Evolutionary conservation across 2,797 vertebrate species (phyloP), one percentile per base, ranked within the genome.

Genomic region (Rhincodon typus): DNA sequence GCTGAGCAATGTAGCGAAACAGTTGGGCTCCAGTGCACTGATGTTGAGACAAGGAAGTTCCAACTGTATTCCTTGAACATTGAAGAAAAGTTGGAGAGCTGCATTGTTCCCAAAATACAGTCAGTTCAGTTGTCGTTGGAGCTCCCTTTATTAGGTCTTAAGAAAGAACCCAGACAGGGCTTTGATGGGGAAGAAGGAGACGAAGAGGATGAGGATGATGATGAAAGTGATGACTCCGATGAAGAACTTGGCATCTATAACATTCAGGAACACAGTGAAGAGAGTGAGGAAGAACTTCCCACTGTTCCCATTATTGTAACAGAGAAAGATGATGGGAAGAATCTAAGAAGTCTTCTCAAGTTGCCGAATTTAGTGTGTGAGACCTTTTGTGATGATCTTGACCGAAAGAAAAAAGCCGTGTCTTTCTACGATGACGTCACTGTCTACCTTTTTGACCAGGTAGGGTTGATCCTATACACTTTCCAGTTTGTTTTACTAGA

Each of bases 341-440:
- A 98, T 95, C 98, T 99, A 96, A 98, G 98, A 94, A 98, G 99
- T 96, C 97, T 99, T 96, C 98, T 99, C 2, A 99, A 98, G 97
- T 97, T 97, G 97, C 98, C 98, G 42, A 97, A 96, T 7, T 96
- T 97, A 96, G 96, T 98, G 30, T 96, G 97, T 0, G 96, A 97
- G 13, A 96, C 97, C 96, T 97, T 97, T 96, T 97, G 97, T 0
- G 98, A 98, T 23, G 98, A 98, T 96, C 97, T 98, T 17, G 98
- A 98, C 6, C 97, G 97, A 96, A 98, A 98, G 97, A 99, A 98
- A 97, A 99, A 99, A 96, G 99, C 98, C 0, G 99, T 99, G 96
- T 99, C 99, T 50, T 99, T 99, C 97, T 99, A 98, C 0, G 99
- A 99, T 0, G 98, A 99, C 0, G 99, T 99, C 96, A 99, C 99